These are phyloP conservation scores for Ips typographus DNA, from an alignment of 1,140 invertebrate genomes.

Conservation along the genomic window DNA sequence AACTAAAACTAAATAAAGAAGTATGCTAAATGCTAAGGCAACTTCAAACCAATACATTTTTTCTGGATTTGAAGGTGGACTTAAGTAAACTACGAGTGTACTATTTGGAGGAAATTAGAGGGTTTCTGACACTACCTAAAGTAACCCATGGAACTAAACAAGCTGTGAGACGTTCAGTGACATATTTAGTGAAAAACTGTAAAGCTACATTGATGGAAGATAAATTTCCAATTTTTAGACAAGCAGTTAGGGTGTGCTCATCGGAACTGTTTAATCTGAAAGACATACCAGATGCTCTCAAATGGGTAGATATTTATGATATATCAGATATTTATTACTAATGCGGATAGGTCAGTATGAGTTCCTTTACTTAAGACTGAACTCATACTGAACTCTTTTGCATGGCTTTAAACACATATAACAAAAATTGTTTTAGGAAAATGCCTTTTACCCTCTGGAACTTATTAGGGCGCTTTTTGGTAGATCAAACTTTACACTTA, in stretches of 20 bases:
- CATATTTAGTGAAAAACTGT: slow-evolving; percentile 60
- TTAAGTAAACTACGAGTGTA: slow-evolving; percentile 70
- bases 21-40: slow-evolving; percentile 14
- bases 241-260: slow-evolving; percentile 22
- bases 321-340: neutral
- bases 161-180: slow-evolving; percentile 64
- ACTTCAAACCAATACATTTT: neutral
- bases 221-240: slow-evolving; percentile 36
- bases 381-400: too few species aligned
- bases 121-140: slow-evolving; percentile 60
- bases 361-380: too few species aligned
- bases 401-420: neutral
- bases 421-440: slow-evolving; percentile 49
- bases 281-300: slow-evolving; percentile 38
- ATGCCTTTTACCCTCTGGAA: slow-evolving; percentile 26
- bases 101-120: slow-evolving; percentile 75
- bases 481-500: slow-evolving; percentile 58
- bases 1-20: slow-evolving; percentile 50
- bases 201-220: slow-evolving; percentile 56
- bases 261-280: slow-evolving; percentile 34
- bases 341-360: neutral
- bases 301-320: slow-evolving; percentile 31
- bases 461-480: slow-evolving; percentile 50
- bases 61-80: slow-evolving; percentile 58
- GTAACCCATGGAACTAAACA: slow-evolving; percentile 67